phyloP scores from a whole-genome alignment of 2,888 invertebrate species.

The Lacanobia wlatinum region DNA sequence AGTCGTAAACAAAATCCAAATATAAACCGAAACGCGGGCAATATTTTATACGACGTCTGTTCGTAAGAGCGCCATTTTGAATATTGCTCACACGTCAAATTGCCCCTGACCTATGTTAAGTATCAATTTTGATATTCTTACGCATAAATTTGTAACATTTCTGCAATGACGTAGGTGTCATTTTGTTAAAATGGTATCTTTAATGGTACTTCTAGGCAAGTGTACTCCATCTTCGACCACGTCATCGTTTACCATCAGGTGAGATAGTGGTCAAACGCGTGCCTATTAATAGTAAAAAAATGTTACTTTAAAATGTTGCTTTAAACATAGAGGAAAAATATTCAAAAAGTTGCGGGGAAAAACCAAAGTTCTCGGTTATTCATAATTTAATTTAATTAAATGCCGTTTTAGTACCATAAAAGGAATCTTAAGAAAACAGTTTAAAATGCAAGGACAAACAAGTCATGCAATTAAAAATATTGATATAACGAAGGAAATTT shows the following conservation, averaged over 20 bases:
- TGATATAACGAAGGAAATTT: too few relatives aligned
- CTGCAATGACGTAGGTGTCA: not conserved
- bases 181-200: not conserved
- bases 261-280: too few relatives aligned
- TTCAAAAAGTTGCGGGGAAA: not conserved
- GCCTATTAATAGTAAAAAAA: too few relatives aligned
- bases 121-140: constrained; percentile 26
- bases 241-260: too few relatives aligned
- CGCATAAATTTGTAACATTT: not conserved
- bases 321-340: not conserved
- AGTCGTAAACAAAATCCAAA: constrained; percentile 17
- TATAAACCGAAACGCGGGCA: constrained; percentile 21
- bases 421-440: not conserved
- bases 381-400: not conserved
- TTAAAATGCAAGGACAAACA: not conserved
- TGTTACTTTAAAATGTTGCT: too few relatives aligned
- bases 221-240: too few relatives aligned
- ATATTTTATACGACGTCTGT: constrained; percentile 46
- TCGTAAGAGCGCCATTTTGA: constrained; percentile 36
- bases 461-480: too few relatives aligned
- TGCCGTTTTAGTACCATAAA: not conserved
- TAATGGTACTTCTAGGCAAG: too few relatives aligned
- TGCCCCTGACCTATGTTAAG: constrained; percentile 22
- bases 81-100: constrained; percentile 46
- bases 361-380: not conserved